These are phyloP conservation scores for Endomychus coccineus DNA, from an alignment of 2,888 invertebrate genomes.

Conservation along the genomic window DNA sequence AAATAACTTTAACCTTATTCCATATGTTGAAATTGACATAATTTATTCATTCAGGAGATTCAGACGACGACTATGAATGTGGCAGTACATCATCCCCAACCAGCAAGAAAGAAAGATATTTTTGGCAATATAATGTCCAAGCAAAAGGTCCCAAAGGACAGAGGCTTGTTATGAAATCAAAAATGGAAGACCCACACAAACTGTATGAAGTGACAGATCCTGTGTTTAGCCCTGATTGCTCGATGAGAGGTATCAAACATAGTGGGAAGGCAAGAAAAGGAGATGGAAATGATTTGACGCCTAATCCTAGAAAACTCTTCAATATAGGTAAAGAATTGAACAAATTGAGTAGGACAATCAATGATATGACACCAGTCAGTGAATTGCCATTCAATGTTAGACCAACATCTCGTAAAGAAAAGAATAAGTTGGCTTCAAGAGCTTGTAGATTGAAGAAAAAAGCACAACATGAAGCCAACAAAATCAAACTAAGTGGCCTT, in stretches of 20 bases:
- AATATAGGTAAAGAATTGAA: conserved; percentile 88
- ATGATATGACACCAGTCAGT: conserved; percentile 92
- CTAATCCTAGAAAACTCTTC: conserved; percentile 86
- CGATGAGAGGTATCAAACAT: conserved; percentile 82
- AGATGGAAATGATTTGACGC: conserved; percentile 95
- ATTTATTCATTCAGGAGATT: conserved; percentile 52
- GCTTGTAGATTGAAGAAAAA: conserved; percentile 97
- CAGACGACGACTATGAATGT: conserved; percentile 56
- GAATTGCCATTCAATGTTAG: conserved; percentile 84
- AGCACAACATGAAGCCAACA: conserved; percentile 98
- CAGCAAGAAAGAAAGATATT: conserved; percentile 74
- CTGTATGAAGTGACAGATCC: conserved; percentile 90
- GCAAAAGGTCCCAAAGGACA: conserved; percentile 97
- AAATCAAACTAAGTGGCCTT: conserved; percentile 88
- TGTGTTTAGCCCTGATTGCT: conserved; percentile 89
- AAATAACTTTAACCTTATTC: too few species aligned
- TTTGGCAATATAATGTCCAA: conserved; percentile 99
- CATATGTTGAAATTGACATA: too few species aligned
- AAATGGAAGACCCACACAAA: conserved; percentile 86
- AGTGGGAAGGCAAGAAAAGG: conserved; percentile 86
- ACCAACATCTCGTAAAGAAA: conserved; percentile 92
- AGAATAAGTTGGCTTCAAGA: conserved; percentile 94
- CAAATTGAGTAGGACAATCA: conserved; percentile 83
- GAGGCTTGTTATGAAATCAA: conserved; percentile 73
- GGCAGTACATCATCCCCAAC: conserved; percentile 30